phyloP scores from a whole-genome alignment of 2,113 vertebrate genomes.

The Ursus arctos region DNA sequence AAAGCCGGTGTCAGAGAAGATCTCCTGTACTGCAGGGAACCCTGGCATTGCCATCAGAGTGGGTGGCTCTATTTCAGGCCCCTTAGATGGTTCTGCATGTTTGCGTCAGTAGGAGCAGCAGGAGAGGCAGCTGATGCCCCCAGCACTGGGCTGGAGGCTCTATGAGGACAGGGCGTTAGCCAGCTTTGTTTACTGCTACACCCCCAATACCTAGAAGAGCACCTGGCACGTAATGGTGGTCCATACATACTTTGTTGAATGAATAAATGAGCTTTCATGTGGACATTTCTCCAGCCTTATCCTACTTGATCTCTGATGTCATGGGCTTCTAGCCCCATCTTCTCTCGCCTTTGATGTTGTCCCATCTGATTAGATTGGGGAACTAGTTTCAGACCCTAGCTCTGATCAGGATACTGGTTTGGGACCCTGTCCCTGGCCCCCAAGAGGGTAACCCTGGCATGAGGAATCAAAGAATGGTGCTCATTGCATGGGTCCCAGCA shows the following conservation, averaged over 20 bases:
- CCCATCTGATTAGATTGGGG: not conserved
- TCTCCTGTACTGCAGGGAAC: not conserved
- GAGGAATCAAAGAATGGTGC: not conserved
- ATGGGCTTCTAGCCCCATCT: not conserved
- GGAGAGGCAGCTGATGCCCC: not conserved
- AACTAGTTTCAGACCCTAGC: not conserved
- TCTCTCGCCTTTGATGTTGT: not conserved
- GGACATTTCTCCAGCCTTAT: not conserved
- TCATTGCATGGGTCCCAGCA: accelerated
- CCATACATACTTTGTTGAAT: not conserved
- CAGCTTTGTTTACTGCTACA: not conserved
- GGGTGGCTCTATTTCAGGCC: not conserved
- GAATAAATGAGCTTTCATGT: not conserved
- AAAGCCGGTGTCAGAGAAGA: not conserved
- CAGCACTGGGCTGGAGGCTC: not conserved
- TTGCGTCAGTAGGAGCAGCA: not conserved
- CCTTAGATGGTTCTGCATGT: not conserved
- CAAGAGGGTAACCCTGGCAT: not conserved
- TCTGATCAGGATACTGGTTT: not conserved
- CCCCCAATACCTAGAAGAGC: not conserved
- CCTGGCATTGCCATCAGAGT: not conserved
- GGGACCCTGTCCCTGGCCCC: not conserved
- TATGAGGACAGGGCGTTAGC: not conserved
- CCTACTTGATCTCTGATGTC: not conserved
- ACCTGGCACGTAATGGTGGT: not conserved